Evolutionary conservation across 2,797 vertebrate genomes (phyloP), one percentile per base, ranked within the genome.

Genomic region (Otus scops): DNA sequence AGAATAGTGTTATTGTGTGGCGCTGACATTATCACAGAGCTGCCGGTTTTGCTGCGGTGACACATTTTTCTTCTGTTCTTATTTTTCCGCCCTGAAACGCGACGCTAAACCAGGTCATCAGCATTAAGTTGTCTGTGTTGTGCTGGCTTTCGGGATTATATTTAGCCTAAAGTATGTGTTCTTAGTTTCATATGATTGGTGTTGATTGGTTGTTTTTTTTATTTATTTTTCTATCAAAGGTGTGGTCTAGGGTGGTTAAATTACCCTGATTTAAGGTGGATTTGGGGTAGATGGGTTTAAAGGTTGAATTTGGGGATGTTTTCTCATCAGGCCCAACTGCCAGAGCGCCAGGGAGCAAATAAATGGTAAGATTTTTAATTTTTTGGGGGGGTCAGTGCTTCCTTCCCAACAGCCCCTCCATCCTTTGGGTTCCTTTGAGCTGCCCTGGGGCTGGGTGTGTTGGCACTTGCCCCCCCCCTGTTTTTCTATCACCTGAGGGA

Each of bases 1-100:
- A 38, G 57, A 13, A 4, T 0, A 2, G 26, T 0, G 18, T 20
- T 50, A 3, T 3, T 17, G 48, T 0, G 6, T 17, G 24, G 19
- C 26, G 1, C 70, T 1, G 34, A 10, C 39, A 14, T 70, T 38
- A 24, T 43, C 16, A 3, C 3, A 36, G 50, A 63, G 50, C 48
- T n/a, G 10, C 27, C 1, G 10, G 7, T 76, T 81, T 16, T 20
- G 63, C 83, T 45, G 63, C 3, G 32, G 7, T 20, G 43, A 45
- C 69, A 64, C 18, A 1, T 45, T 75, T 76, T n/a, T 11, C 36
- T 15, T 10, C 48, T 6, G 17, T 26, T 50, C n/a, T 36, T 30
- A 10, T 54, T 88, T 85, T 26, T 38, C 12, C 3, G 6, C 28
- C 4, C 3, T 28, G 69, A 43, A 41, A 43, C 4, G 9, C 13